Evolutionary conservation across 2,113 vertebrate genomes (phyloP).

Genomic region (Chelonoidis abingdonii): DNA sequence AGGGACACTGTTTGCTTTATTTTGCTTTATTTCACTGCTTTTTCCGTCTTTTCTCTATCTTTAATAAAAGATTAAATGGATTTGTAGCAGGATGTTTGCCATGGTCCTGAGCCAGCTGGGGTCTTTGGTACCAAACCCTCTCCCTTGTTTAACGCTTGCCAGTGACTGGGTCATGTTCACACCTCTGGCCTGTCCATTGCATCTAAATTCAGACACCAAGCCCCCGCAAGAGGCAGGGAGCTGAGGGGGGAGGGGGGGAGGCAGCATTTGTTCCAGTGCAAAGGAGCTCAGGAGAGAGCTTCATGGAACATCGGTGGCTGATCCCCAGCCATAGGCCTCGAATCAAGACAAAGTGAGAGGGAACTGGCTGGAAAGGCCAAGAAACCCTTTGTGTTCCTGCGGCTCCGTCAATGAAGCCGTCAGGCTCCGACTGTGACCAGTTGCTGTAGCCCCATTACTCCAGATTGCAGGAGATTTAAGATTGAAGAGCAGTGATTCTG

Average conservation of each 20-base stretch:
- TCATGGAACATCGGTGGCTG: not conserved
- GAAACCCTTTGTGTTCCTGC: not conserved
- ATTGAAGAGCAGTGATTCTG: not conserved
- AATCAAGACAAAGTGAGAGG: not conserved
- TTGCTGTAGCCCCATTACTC: not conserved
- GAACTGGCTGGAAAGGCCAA: not conserved
- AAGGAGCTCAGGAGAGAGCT: not conserved
- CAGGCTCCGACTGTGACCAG: not conserved
- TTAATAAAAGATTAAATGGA: not conserved
- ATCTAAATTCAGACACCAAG: not conserved
- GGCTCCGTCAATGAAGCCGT: not conserved
- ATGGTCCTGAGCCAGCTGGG: not conserved
- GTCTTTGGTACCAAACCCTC: not conserved
- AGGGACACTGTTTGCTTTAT: too few species aligned
- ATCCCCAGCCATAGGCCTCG: not conserved
- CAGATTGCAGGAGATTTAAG: not conserved
- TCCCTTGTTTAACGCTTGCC: not conserved
- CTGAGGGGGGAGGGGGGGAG: not conserved
- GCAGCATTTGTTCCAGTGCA: fast-evolving
- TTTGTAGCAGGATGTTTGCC: not conserved
- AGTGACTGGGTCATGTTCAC: not conserved
- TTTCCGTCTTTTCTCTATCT: not conserved
- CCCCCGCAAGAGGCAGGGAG: not conserved
- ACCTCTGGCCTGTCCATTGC: not conserved
- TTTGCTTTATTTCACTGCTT: not conserved